These are phyloP conservation scores for Ranitomeya variabilis DNA, from an alignment of 2,113 vertebrate species.

Conservation along the genomic window DNA sequence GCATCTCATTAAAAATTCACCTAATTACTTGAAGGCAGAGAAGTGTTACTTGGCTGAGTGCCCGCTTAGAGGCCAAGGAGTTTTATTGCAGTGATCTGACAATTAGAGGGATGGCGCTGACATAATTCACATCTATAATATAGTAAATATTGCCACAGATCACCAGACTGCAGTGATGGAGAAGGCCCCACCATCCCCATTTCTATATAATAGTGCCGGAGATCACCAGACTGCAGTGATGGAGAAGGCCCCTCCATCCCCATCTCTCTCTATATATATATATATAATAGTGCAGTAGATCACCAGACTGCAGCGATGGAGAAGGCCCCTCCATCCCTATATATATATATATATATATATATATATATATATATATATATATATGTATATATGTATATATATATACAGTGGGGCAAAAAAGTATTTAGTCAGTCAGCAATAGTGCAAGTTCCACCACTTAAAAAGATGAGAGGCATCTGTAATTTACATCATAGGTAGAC, in stretches of 20 bases:
- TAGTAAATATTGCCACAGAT: not conserved
- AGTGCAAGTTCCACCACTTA: too few relatives aligned
- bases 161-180: not conserved
- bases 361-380: too few relatives aligned
- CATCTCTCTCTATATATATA: too few relatives aligned
- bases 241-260: not conserved
- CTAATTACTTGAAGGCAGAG: not conserved
- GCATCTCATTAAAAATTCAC: not conserved
- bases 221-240: not conserved
- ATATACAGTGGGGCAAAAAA: too few relatives aligned
- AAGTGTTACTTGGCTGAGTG: conserved; percentile 1
- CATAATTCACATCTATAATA: not conserved
- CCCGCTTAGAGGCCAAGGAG: not conserved
- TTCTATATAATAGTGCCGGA: not conserved
- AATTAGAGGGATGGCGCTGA: not conserved
- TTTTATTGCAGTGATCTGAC: not conserved
- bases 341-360: too few relatives aligned
- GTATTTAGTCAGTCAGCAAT: too few relatives aligned
- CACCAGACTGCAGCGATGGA: not conserved
- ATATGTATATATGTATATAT: too few relatives aligned
- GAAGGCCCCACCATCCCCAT: not conserved
- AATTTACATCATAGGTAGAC: too few relatives aligned
- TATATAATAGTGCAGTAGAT: not conserved
- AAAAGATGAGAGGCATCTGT: too few relatives aligned
- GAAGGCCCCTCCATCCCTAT: not conserved